A percentile compares a stretch with the other conserved stretches of the same genome.
These are phyloP conservation scores for Smittia sp. DNA, from an alignment of 2,888 invertebrate species.

Conservation along the genomic window DNA sequence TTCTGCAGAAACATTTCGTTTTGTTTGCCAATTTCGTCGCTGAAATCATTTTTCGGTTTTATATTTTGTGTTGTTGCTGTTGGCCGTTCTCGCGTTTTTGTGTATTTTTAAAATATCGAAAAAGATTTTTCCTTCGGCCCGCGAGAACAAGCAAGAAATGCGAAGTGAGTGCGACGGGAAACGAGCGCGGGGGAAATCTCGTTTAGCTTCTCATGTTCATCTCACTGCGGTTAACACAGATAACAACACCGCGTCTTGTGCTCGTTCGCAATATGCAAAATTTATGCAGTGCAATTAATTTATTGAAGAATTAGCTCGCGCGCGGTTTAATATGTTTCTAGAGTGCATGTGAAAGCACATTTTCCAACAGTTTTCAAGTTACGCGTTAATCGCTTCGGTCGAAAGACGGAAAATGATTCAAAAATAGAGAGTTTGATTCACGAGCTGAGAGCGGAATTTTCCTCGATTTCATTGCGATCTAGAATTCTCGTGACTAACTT, in stretches of 20 bases:
- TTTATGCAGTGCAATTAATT: conserved; percentile 19
- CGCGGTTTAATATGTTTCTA: neutral
- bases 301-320: conserved; percentile 8
- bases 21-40: conserved; percentile 40
- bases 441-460: neutral
- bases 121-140: conserved; percentile 2
- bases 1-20: conserved; percentile 27
- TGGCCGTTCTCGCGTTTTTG: neutral
- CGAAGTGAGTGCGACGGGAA: neutral
- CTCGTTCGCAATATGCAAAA: conserved; percentile 12
- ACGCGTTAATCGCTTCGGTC: neutral
- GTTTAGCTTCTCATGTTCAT: neutral
- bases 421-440: neutral
- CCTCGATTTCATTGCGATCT: no score
- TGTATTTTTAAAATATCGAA: conserved; percentile 9
- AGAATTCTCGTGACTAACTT: no score
- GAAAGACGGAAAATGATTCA: neutral
- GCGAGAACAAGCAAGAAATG: neutral
- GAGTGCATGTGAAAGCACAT: conserved; percentile 8
- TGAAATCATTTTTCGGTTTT: neutral
- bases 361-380: neutral
- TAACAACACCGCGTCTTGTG: neutral
- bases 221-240: conserved; percentile 6
- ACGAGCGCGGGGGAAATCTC: neutral
- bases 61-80: conserved; percentile 9